Percentiles rank a stretch among this genome's conserved stretches.
Evolutionary conservation across 37 sponge, comb jelly and placozoan species (phyloP).

Genomic region (Spongilla lacustris): DNA sequence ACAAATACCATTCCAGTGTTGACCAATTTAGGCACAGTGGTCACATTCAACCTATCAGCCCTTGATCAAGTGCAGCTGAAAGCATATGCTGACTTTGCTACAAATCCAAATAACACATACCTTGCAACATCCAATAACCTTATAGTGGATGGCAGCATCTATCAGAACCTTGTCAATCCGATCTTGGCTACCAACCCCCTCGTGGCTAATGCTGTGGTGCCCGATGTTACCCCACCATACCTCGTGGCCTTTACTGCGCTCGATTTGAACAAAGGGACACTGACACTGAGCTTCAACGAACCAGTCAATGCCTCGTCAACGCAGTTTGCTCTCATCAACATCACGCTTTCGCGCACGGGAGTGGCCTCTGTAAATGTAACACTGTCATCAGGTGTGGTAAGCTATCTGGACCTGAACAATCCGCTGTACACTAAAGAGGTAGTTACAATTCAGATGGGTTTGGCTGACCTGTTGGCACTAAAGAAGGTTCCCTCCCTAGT

Average conservation of each 20-base stretch:
- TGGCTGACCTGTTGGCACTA: constrained; percentile 42
- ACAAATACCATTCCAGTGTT: constrained; percentile 34
- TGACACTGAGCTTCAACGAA: constrained; percentile 67
- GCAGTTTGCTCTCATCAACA: constrained; percentile 43
- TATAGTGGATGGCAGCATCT: constrained; percentile 42
- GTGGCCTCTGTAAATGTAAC: neutral
- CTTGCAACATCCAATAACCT: constrained; percentile 46
- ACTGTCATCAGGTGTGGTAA: constrained; percentile 27
- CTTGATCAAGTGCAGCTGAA: constrained; percentile 60
- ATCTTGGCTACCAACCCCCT: constrained; percentile 33
- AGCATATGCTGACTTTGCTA: constrained; percentile 79
- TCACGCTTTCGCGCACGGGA: constrained; percentile 12
- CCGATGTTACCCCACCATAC: constrained; percentile 34
- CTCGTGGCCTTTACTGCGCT: constrained; percentile 33
- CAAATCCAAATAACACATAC: constrained; percentile 51
- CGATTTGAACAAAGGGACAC: constrained; percentile 43
- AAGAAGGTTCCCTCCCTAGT: constrained; percentile 53
- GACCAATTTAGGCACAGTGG: constrained; percentile 3
- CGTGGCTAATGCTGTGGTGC: constrained; percentile 25
- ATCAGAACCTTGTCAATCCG: constrained; percentile 1
- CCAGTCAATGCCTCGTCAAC: constrained; percentile 79
- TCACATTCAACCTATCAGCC: constrained; percentile 53
- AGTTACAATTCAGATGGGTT: constrained; percentile 36
- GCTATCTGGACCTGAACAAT: constrained; percentile 25
- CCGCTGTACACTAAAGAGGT: constrained; percentile 7